Evolutionary conservation across 2,888 invertebrate genomes (phyloP).

Genomic region (Lydus trimaculatus): DNA sequence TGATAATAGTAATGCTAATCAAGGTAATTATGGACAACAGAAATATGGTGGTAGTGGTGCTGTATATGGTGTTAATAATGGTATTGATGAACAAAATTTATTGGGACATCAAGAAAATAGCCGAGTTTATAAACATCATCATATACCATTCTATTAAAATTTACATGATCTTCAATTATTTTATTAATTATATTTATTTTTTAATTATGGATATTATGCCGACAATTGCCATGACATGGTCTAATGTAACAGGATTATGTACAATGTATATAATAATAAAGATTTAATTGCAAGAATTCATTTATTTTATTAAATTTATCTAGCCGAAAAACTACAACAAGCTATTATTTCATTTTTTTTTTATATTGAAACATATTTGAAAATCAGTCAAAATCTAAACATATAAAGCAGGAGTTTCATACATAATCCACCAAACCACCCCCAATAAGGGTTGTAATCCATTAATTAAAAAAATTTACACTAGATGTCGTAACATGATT

Average conservation of each 20-base stretch:
- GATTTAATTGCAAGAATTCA: slow-evolving; percentile 4
- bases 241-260: slow-evolving; percentile 23
- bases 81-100: slow-evolving; percentile 68
- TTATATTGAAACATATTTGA: slow-evolving; percentile 3
- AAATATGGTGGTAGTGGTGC: slow-evolving; percentile 67
- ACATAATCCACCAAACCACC: too few relatives aligned
- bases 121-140: slow-evolving; percentile 66
- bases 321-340: slow-evolving; percentile 8
- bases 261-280: slow-evolving; percentile 30
- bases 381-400: slow-evolving; percentile 7
- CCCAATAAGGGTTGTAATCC: too few relatives aligned
- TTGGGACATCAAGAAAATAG: slow-evolving; percentile 69
- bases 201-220: slow-evolving; percentile 29
- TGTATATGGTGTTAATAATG: slow-evolving; percentile 67
- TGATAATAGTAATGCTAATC: slow-evolving; percentile 67
- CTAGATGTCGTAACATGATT: too few relatives aligned
- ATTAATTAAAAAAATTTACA: too few relatives aligned
- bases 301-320: slow-evolving; percentile 1
- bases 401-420: too few relatives aligned
- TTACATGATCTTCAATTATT: background rate
- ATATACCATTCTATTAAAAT: slow-evolving; percentile 63
- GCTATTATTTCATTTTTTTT: too few relatives aligned
- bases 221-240: slow-evolving; percentile 38
- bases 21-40: slow-evolving; percentile 68
- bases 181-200: slow-evolving; percentile 27